Base-by-base conservation (phyloP, 2,888 invertebrate species). In the Aproaerema taeniolella region DNA sequence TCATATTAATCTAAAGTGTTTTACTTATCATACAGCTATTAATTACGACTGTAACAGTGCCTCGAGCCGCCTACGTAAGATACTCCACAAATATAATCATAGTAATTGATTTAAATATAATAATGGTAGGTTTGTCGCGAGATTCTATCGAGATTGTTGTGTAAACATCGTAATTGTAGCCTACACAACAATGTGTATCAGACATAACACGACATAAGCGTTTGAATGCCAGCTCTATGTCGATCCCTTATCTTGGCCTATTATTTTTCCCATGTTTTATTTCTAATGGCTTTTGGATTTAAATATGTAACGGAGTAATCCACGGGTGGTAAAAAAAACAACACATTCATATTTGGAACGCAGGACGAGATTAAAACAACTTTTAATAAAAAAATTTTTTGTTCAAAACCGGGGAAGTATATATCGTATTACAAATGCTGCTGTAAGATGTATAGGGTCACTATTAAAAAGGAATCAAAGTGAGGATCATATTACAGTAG, bases 81-180 rank as follows among this genome's bases (percentile, higher is more conserved):
- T 61, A 55, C 57, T 62, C 61, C 58, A 67, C 66, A 71, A 74
- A 71, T 67, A 72, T 78, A 79, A 82, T 82, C 75, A 78, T 58
- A 67, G 74, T 82, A 82, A 85, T 85, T 81, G 83, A 81, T 78
- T 81, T 80, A 75, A 82, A 81, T 79, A 70, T 72, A 71, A 74
- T 80, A 81, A 81, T 78, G 60, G 65, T 61, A 63, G 69, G 61
- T 55, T 52, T 30, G 38, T 33, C 52, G 45, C 36, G 38, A 55
- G 77, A 74, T 75, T 52, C 56, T 66, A 76, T 76, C 71, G 59
- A 45, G 41, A 56, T 58, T 48, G 56, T 63, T 58, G 61, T 71
- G 71, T 81, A 80, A 79, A 83, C 76, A 79, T 57, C 53, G 58
- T 76, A 59, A 58, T 61, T 52, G 50, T 45, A 42, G 42, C 39